Evolutionary conservation across 2,113 vertebrate genomes (phyloP).

Genomic region (Brachyhypopomus occidentalis): DNA sequence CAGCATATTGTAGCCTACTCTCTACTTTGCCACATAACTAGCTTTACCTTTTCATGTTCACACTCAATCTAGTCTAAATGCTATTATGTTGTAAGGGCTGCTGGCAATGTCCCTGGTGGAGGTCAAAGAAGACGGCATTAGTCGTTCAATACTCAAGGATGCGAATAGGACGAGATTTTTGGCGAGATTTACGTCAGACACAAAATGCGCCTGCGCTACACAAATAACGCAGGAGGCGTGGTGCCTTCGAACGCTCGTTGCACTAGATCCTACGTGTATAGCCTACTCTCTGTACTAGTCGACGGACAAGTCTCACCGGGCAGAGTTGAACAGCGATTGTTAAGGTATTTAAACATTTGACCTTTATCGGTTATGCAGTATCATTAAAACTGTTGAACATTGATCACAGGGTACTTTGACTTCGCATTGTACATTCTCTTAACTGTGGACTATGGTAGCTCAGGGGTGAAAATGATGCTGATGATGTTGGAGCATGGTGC

Average conservation of each 20-base stretch:
- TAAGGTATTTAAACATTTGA: conserved; percentile 56
- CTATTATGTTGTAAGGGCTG: too few species aligned
- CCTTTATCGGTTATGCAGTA: neutral
- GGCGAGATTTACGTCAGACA: neutral
- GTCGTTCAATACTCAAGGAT: too few species aligned
- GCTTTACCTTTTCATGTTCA: too few species aligned
- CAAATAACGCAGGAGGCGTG: conserved; percentile 24
- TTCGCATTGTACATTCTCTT: neutral
- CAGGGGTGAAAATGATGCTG: neutral
- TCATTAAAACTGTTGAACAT: neutral
- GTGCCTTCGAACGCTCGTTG: neutral
- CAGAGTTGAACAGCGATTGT: conserved; percentile 53
- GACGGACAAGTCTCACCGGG: conserved; percentile 57
- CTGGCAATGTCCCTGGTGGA: too few species aligned
- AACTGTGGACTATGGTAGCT: neutral
- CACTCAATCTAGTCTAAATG: too few species aligned
- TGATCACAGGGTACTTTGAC: too few species aligned
- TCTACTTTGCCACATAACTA: too few species aligned
- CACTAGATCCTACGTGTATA: conserved; percentile 40
- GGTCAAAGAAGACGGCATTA: too few species aligned
- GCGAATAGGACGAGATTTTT: too few species aligned
- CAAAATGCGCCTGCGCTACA: conserved; percentile 57
- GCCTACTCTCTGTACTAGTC: conserved; percentile 54
- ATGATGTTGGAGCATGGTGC: neutral
- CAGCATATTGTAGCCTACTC: too few species aligned